A percentile compares a stretch with the other conserved stretches of the same genome.
Conservation (phyloP, 2,888 invertebrate species). For the Sycophila texana region DNA sequence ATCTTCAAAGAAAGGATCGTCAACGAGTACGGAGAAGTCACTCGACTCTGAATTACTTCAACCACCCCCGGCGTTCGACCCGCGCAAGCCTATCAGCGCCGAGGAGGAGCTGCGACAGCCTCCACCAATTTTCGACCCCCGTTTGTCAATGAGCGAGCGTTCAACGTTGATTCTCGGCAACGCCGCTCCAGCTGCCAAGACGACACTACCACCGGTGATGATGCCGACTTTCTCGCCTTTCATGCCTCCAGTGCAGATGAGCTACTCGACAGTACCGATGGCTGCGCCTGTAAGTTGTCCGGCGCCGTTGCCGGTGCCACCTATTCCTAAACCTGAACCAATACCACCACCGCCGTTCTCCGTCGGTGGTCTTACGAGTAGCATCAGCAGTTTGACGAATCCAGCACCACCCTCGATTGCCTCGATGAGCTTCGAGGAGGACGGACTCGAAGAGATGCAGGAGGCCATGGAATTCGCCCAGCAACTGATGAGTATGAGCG, state of each 20-base stretch:
- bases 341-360: slow-evolving; percentile 50
- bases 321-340: slow-evolving; percentile 46
- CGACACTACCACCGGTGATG: slow-evolving; percentile 49
- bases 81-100: slow-evolving; percentile 52
- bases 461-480: slow-evolving; percentile 72
- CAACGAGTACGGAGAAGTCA: not conserved
- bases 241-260: slow-evolving; percentile 51
- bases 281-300: slow-evolving; percentile 27
- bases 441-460: slow-evolving; percentile 68
- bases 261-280: slow-evolving; percentile 55
- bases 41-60: slow-evolving; percentile 34
- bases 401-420: slow-evolving; percentile 35
- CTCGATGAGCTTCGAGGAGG: slow-evolving; percentile 35
- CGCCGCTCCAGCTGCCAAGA: not conserved
- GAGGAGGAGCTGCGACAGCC: slow-evolving; percentile 59
- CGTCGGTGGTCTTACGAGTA: slow-evolving; percentile 6
- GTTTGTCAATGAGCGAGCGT: slow-evolving; percentile 58
- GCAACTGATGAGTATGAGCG: slow-evolving; percentile 67
- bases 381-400: slow-evolving; percentile 28
- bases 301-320: slow-evolving; percentile 44
- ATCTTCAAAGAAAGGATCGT: slow-evolving; percentile 13
- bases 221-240: slow-evolving; percentile 44
- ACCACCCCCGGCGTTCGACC: slow-evolving; percentile 59
- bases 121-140: slow-evolving; percentile 63
- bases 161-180: slow-evolving; percentile 42